phyloP scores from a whole-genome alignment of 2,888 invertebrate genomes.

The Rotaria sp. region DNA sequence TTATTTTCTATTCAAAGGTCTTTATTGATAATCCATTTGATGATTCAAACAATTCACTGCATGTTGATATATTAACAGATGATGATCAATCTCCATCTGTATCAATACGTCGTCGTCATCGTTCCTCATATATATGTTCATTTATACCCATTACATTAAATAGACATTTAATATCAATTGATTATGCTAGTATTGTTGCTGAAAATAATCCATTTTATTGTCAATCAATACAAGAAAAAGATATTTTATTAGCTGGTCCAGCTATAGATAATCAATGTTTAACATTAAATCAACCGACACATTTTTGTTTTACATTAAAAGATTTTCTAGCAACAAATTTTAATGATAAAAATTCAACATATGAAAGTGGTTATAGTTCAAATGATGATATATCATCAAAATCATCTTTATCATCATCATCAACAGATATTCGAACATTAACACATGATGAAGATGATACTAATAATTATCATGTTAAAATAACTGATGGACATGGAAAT shows the following conservation, averaged over 20 bases:
- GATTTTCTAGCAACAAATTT: not conserved
- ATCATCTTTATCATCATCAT: slow-evolving; percentile 5
- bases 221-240: not conserved
- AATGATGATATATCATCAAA: slow-evolving; percentile 14
- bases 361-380: slow-evolving; percentile 23
- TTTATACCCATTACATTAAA: not conserved
- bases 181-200: slow-evolving; percentile 8
- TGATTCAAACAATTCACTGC: not conserved
- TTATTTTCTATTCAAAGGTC: not conserved
- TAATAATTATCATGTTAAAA: not conserved
- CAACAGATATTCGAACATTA: not conserved
- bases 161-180: not conserved
- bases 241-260: not conserved
- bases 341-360: not conserved
- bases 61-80: not conserved
- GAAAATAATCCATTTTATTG: not conserved
- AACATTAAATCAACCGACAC: not conserved
- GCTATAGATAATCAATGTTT: not conserved
- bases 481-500: not conserved
- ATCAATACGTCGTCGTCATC: slow-evolving; percentile 7
- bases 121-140: not conserved
- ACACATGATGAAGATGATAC: not conserved
- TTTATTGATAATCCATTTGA: not conserved
- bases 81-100: not conserved
- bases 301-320: slow-evolving; percentile 1